Evolutionary conservation across 2,888 invertebrate species (phyloP), one percentile per base, ranked within the genome.

Genomic region (Aporophyla lueneburgensis): DNA sequence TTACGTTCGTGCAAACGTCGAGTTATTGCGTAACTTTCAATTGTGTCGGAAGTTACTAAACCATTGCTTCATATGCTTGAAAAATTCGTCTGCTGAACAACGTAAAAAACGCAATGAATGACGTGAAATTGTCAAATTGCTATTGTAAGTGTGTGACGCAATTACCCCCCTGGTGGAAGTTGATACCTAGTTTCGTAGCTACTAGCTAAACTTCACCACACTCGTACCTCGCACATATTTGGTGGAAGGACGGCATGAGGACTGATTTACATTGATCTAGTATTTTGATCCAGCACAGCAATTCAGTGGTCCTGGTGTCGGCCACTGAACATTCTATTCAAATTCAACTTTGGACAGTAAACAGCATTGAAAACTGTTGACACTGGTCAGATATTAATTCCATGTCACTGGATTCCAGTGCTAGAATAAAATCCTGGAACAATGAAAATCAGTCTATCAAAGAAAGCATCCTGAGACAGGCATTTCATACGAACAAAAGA

Each of bases 381-480:
- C 5, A 40, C 12, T 24, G 21, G 12, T 16, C 9, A n/a, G 27
- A 6, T 33, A 66, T 27, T 10, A 6, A 19, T 14, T 43, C 1
- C 43, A 9, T 19, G 1, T n/a, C 16, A 27, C 27, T 24, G 0
- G 7, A 51, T 0, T 49, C n/a, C 19, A 14, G 21, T 0, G 16
- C n/a, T 12, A 4, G 2, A 53, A 24, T 69, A 3, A 78, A n/a
- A 69, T 78, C 43, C 40, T 58, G 12, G 49, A 70, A 79, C 51
- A 79, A 59, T 43, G 12, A 27, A 51, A 71, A 51, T 43, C 40
- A n/a, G 49, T 27, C 1, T 49, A 3, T 43, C 14, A 72, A 33
- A 78, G 46, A 33, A 14, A 70, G 19, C 27, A n/a, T 5, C 21
- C 14, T 24, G 1, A 14, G 0, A 19, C 4, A 49, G 2, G 16